Conservation (phyloP, 2,888 invertebrate genomes). For the Agrochola lota region DNA sequence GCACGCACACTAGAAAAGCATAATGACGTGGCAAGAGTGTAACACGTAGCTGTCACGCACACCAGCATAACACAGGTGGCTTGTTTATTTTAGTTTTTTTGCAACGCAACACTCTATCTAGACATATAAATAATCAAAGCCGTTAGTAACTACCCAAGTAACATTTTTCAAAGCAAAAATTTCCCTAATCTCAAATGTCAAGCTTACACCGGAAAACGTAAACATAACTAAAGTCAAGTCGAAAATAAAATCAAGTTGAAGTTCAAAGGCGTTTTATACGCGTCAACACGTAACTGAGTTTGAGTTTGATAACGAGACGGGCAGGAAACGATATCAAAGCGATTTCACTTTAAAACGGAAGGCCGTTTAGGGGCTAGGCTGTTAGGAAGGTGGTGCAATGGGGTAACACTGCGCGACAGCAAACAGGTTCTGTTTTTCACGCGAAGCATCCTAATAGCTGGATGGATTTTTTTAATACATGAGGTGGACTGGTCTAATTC, state of each 20-base stretch:
- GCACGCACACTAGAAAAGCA: too few species aligned
- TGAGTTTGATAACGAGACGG: slow-evolving; percentile 57
- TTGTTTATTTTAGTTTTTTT: too few species aligned
- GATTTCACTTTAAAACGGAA: slow-evolving; percentile 42
- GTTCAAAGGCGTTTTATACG: slow-evolving; percentile 48
- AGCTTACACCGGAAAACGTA: slow-evolving; percentile 10
- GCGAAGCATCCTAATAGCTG: too few species aligned
- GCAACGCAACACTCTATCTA: too few species aligned
- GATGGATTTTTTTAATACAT: too few species aligned
- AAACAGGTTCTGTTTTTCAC: too few species aligned
- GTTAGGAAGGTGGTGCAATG: not conserved
- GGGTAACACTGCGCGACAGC: not conserved
- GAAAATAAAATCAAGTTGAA: slow-evolving; percentile 34
- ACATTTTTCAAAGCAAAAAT: slow-evolving; percentile 6
- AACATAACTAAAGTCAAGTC: slow-evolving; percentile 15
- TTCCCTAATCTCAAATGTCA: slow-evolving; percentile 23
- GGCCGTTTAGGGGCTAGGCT: not conserved
- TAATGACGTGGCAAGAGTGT: too few species aligned
- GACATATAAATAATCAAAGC: too few species aligned
- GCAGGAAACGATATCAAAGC: slow-evolving; percentile 55
- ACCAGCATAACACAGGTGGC: too few species aligned
- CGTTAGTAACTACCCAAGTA: not conserved
- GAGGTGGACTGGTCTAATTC: too few species aligned
- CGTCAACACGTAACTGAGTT: slow-evolving; percentile 38
- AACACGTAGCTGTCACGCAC: too few species aligned